Evolutionary conservation across 37 sponge, comb jelly and placozoan genomes (phyloP), one percentile per base, ranked within the genome.

Genomic region (Beroe forskalii): DNA sequence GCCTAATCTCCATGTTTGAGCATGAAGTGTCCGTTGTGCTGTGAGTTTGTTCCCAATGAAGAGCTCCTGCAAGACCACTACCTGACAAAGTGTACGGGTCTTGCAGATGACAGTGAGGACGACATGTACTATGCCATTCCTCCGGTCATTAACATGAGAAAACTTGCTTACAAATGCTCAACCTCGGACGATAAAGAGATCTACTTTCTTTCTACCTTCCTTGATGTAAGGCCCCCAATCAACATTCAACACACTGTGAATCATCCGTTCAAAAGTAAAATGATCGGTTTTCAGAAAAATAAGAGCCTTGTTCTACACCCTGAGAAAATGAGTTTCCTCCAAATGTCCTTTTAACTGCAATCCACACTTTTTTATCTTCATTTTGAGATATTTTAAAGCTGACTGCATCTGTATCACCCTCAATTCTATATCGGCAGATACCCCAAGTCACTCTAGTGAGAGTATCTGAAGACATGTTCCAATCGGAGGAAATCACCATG

Each of bases 51-150:
- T 32, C 55, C 86, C 25, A 80, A 41, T 44, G 86, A 80, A 25
- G 86, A 80, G 31, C 86, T 44, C 40, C 55, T 80, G n/a, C 86
- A 80, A 80, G 86, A 80, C 31, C 86, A 80, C 86, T 80, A 80
- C 27, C 55, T 80, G 30, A 80, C 86, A n/a, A 44, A 32, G 48
- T 80, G 86, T 37, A 33, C 44, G 43, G 86, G 86, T 25, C 86
- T 80, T 0, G 86, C 86, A 24, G 86, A 80, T 35, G 86, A 80
- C 0, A 44, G 44, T 43, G 86, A 80, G 27, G 86, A 80, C 0
- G 27, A 80, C 30, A 30, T 44, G 27, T 48, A 48, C 55, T 12
- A 17, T 6, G 12, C 55, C 12, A 28, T 27, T 8, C 30, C 40
- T 14, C 38, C 37, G 30, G 67, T 4, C 6, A 25, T 12, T 64